Evolutionary conservation across 2,888 invertebrate genomes (phyloP), one percentile per base, ranked within the genome.

Genomic region (Lepidochitona cinerea): DNA sequence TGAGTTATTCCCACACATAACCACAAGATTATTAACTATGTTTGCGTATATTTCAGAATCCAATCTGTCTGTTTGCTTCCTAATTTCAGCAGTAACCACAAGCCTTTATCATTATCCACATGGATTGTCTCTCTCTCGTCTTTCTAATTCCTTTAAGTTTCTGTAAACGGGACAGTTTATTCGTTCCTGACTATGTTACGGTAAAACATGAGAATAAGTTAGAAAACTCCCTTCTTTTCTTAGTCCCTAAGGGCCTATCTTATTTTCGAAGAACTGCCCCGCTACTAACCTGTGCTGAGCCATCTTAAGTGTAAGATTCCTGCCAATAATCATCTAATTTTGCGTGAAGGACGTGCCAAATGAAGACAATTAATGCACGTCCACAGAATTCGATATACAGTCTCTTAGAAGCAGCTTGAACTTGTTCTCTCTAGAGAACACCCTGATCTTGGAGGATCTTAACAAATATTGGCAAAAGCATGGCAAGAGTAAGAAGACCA

Each of bases 251-350:
- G 59, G 59, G 32, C n/a, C 26, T 29, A 18, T 59, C 59, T 29
- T 26, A 4, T 9, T 23, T 59, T 32, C 29, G 23, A 29, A 12
- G 59, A 59, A 23, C 29, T 59, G 59, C 32, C 59, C 59, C 26
- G 4, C 14, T 32, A 4, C 59, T 26, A 59, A 26, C 26, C 59
- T 59, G 23, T 32, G 3, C 4, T 59, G 59, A 59, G 59, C 59
- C 32, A 2, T 29, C 12, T 12, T 26, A 59, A 29, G 29, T 23
- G 12, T 4, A 32, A 29, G 59, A 59, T 59, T 59, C 59, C 59
- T 29, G 23, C 59, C 59, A 59, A 59, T 59, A 59, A 59, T 59
- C 59, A 59, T 59, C 59, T 59, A 59, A 59, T 59, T 59, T 59
- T 32, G 59, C 29, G 59, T 59, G 59, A 59, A 59, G 59, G 23